phyloP scores from a whole-genome alignment of 1,140 invertebrate genomes.

The Calliphora vicina region DNA sequence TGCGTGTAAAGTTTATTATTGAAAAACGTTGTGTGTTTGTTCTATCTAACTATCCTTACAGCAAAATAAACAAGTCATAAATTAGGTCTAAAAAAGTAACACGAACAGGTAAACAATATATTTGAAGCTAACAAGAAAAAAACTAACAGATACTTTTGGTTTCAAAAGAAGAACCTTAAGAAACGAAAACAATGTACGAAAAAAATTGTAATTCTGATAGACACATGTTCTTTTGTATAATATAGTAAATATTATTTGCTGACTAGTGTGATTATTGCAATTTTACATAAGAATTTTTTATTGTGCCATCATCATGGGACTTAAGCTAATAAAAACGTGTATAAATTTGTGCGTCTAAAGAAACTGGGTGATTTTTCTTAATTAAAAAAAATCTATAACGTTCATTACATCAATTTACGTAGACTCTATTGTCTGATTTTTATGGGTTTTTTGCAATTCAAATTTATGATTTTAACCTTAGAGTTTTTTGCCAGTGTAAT shows the following conservation, averaged over 20 bases:
- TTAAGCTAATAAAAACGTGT: background rate
- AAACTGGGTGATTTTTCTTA: background rate
- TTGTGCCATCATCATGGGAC: conserved; percentile 1
- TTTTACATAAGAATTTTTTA: background rate
- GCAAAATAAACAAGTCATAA: background rate
- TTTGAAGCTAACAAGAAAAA: no score
- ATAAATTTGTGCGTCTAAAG: background rate
- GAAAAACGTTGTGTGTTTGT: background rate
- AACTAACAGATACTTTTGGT: background rate
- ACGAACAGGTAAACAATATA: background rate
- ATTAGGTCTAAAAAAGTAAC: background rate
- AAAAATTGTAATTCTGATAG: no score
- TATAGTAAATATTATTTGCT: background rate
- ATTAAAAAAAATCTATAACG: background rate
- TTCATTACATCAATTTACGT: background rate
- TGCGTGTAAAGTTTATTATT: background rate
- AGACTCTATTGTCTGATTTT: background rate
- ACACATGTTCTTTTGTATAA: no score
- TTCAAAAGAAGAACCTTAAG: background rate
- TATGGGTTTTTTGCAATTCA: background rate
- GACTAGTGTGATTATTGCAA: no score
- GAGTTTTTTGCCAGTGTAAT: background rate
- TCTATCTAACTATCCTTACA: background rate
- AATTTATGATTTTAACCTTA: background rate
- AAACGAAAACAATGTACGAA: no score